Evolutionary conservation across 2,888 invertebrate species (phyloP).

Genomic region (Fissipunctia ypsillon): DNA sequence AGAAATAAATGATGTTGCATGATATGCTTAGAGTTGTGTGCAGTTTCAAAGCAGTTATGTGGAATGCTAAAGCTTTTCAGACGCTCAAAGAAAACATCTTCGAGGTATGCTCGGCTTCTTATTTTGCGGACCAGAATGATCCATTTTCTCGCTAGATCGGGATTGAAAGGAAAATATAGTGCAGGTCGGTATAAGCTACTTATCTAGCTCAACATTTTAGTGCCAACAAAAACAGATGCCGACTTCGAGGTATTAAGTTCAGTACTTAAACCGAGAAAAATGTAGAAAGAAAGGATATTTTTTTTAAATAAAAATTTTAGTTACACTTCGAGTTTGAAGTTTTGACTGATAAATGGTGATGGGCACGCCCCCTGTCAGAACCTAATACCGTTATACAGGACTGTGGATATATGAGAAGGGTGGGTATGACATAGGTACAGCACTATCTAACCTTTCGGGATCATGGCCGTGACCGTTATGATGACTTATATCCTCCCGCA

Average conservation of each 20-base stretch:
- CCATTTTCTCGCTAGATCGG: constrained; percentile 56
- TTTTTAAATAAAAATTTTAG: constrained; percentile 1
- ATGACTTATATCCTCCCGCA: constrained; percentile 58
- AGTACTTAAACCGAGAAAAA: constrained; percentile 15
- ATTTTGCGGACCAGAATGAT: constrained; percentile 60
- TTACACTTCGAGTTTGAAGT: constrained; percentile 24
- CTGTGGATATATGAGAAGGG: constrained; percentile 51
- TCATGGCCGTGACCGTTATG: constrained; percentile 41
- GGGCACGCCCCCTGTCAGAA: constrained; percentile 44
- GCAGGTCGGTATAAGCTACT: constrained; percentile 54
- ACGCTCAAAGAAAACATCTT: constrained; percentile 52
- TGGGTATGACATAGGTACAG: constrained; percentile 54
- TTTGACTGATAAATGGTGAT: constrained; percentile 49
- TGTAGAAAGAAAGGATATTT: constrained; percentile 12
- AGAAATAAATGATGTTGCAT: constrained; percentile 54
- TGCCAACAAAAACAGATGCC: constrained; percentile 32
- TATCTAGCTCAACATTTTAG: constrained; percentile 41
- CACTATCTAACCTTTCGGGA: constrained; percentile 52
- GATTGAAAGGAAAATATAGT: constrained; percentile 58
- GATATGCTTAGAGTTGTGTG: constrained; percentile 40
- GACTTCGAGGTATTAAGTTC: constrained; percentile 28
- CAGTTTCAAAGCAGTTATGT: constrained; percentile 47
- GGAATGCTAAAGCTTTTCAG: constrained; percentile 40
- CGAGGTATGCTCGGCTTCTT: constrained; percentile 38
- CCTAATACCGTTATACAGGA: constrained; percentile 49